Evolutionary conservation across 2,888 invertebrate species (phyloP).

Genomic region (Sepiola atlantica): DNA sequence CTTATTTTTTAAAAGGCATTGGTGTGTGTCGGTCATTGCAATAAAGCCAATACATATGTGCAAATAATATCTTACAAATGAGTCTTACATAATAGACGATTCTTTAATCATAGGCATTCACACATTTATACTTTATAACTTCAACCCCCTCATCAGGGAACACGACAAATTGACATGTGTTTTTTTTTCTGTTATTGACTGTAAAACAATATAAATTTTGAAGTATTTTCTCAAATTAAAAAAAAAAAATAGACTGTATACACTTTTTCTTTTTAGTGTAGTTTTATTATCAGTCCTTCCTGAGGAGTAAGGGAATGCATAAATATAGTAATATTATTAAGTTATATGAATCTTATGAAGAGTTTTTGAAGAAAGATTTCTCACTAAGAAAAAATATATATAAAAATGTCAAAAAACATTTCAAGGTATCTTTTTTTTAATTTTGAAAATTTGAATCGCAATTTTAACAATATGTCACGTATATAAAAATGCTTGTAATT

Average conservation of each 20-base stretch:
- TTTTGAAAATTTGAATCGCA: background rate
- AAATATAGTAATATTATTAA: background rate
- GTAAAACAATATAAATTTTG: slow-evolving; percentile 32
- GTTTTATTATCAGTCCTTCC: slow-evolving; percentile 32
- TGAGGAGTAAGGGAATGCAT: background rate
- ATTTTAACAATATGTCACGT: slow-evolving; percentile 14
- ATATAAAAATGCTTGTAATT: background rate
- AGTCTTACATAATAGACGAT: background rate
- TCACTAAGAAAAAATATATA: background rate
- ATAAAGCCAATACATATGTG: background rate
- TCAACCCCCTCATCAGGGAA: background rate
- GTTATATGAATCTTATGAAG: background rate
- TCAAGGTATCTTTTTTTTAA: background rate
- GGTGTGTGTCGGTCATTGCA: background rate
- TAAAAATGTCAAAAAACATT: too few relatives aligned
- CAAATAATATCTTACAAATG: background rate
- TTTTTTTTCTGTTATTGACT: background rate
- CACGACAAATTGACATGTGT: background rate
- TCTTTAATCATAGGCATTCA: background rate
- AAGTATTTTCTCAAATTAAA: background rate
- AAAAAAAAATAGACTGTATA: slow-evolving; percentile 15
- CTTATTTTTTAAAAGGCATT: background rate
- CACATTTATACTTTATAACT: background rate
- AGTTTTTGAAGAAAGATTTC: background rate
- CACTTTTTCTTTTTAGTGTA: background rate